Evolutionary conservation across 37 sponge, comb jelly and placozoan species (phyloP).

Genomic region (Mnemiopsis leidyi): DNA sequence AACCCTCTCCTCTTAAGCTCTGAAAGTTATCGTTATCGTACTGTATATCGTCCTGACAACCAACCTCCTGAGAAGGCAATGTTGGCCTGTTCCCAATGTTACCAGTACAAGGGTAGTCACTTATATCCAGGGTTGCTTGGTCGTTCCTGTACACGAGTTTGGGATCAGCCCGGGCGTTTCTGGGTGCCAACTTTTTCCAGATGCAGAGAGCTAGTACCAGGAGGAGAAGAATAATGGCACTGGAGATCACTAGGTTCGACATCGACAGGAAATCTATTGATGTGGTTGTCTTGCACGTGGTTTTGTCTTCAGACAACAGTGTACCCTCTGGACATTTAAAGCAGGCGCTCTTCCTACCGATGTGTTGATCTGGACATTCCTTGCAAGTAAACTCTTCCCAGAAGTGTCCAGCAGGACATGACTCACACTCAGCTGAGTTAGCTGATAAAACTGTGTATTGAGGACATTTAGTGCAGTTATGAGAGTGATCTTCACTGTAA

Average conservation of each 20-base stretch:
- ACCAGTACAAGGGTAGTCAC: no score
- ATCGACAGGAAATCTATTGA: background rate
- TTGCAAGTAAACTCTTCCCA: background rate
- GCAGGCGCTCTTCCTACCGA: background rate
- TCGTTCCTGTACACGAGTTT: no score
- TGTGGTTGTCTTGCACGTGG: background rate
- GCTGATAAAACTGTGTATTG: background rate
- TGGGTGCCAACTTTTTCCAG: background rate
- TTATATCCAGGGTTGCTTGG: no score
- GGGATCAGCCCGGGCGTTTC: no score
- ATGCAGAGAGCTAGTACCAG: background rate
- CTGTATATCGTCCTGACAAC: no score
- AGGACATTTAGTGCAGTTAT: background rate
- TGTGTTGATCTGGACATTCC: background rate
- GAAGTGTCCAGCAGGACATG: background rate
- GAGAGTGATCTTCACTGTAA: background rate
- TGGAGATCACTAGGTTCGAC: background rate
- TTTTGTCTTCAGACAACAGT: background rate
- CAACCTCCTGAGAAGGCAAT: no score
- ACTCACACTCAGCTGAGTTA: background rate
- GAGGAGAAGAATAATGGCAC: background rate
- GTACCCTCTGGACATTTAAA: background rate
- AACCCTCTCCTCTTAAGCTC: no score
- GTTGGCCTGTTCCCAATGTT: no score
- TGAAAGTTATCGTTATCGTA: no score